phyloP scores from a whole-genome alignment of 2,888 invertebrate genomes.

The Mythimna vitellina region DNA sequence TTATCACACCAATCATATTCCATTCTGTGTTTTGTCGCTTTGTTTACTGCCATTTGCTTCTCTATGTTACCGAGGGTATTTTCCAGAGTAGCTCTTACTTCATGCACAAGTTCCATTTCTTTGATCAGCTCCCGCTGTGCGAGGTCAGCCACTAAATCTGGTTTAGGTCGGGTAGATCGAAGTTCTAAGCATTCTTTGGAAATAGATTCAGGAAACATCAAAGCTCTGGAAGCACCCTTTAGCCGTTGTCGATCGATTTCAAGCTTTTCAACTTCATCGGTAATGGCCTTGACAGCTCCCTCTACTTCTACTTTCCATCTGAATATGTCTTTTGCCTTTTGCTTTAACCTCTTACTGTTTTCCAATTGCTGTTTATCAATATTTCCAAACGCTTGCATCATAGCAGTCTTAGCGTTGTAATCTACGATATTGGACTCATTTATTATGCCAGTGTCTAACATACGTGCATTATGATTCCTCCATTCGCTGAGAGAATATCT shows the following conservation, averaged over 20 bases:
- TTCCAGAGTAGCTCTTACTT: constrained; percentile 92
- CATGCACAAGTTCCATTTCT: constrained; percentile 90
- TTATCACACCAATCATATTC: constrained; percentile 98
- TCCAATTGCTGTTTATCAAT: constrained; percentile 93
- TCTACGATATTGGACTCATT: constrained; percentile 90
- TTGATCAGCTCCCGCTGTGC: constrained; percentile 92
- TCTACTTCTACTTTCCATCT: constrained; percentile 92
- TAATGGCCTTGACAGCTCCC: constrained; percentile 92
- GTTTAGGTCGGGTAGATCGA: constrained; percentile 92
- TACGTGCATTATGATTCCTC: constrained; percentile 91
- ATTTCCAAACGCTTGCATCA: constrained; percentile 92
- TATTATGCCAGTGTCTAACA: constrained; percentile 87
- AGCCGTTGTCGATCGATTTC: constrained; percentile 93
- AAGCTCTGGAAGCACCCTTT: constrained; percentile 92
- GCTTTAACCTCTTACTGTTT: constrained; percentile 92
- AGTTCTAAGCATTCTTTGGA: constrained; percentile 93
- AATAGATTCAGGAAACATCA: constrained; percentile 94
- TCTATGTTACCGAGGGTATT: constrained; percentile 92
- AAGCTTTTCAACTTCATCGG: constrained; percentile 92
- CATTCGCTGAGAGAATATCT: constrained; percentile 94
- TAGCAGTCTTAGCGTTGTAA: constrained; percentile 92
- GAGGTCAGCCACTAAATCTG: constrained; percentile 94
- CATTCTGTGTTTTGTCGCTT: constrained; percentile 94
- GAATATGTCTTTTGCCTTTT: constrained; percentile 92
- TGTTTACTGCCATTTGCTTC: constrained; percentile 93